These are phyloP conservation scores for Engraulis encrasicolus DNA, from an alignment of 2,113 vertebrate species.

Conservation along the genomic window DNA sequence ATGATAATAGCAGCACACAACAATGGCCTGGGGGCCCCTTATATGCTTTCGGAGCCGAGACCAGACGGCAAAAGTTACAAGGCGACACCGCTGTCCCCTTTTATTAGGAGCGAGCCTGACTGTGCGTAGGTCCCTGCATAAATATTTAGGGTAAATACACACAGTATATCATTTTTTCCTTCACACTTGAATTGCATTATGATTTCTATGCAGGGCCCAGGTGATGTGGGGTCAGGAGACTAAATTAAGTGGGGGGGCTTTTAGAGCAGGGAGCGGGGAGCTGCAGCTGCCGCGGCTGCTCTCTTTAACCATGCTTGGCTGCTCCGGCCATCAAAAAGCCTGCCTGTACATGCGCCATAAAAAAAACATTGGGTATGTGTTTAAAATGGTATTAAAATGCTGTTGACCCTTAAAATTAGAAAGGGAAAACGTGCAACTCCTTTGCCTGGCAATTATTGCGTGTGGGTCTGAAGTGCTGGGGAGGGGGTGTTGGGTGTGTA, in stretches of 20 bases:
- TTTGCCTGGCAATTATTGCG: constrained; percentile 87
- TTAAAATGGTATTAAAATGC: constrained; percentile 93
- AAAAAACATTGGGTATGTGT: constrained; percentile 88
- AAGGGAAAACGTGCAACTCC: constrained; percentile 84
- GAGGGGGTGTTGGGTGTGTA: constrained; percentile 30
- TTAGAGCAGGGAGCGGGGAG: too few species aligned
- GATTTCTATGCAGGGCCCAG: constrained; percentile 96
- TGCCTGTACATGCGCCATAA: constrained; percentile 95
- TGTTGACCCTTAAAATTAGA: constrained; percentile 92
- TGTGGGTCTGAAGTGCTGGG: constrained; percentile 73
- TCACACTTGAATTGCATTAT: constrained; percentile 97
- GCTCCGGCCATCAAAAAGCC: constrained; percentile 96
- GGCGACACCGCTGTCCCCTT: constrained; percentile 69
- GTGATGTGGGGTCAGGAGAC: constrained; percentile 95
- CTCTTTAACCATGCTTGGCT: constrained; percentile 99
- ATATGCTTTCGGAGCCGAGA: constrained; percentile 63
- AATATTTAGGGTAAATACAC: constrained; percentile 96
- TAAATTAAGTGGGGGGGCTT: constrained; percentile 96
- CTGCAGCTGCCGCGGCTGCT: constrained; percentile 92
- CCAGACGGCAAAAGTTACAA: constrained; percentile 70
- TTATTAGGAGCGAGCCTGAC: constrained; percentile 83
- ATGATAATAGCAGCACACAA: constrained; percentile 74
- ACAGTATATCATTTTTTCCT: constrained; percentile 96
- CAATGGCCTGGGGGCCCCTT: constrained; percentile 70
- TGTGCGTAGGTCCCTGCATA: constrained; percentile 90